phyloP scores from a whole-genome alignment of 2,797 vertebrate genomes.

The Luscinia luscinia region DNA sequence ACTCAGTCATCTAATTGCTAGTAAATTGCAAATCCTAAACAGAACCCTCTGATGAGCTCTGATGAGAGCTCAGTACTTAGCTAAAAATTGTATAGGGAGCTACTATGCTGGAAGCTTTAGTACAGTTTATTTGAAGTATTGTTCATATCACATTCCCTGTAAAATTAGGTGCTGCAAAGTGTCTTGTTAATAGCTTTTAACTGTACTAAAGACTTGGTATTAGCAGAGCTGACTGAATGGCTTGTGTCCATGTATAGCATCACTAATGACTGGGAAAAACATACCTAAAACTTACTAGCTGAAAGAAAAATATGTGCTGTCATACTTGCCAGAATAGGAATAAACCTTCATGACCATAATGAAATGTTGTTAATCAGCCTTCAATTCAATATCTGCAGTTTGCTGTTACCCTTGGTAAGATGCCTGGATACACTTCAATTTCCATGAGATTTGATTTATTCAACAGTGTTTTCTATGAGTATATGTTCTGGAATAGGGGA shows the following conservation, averaged over 20 bases:
- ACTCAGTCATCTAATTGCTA: conserved; percentile 10
- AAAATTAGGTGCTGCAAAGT: background rate
- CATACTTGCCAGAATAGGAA: background rate
- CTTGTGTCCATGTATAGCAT: background rate
- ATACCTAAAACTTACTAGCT: background rate
- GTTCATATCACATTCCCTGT: background rate
- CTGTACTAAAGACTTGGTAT: background rate
- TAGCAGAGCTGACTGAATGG: background rate
- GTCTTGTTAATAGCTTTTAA: background rate
- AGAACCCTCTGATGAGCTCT: background rate
- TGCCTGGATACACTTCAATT: background rate
- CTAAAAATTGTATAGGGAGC: conserved; percentile 2
- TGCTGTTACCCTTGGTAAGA: background rate
- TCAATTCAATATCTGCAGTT: background rate
- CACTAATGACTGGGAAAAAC: background rate
- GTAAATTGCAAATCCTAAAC: conserved; percentile 29
- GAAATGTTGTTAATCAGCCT: background rate
- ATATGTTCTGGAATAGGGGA: background rate
- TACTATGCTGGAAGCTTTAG: background rate
- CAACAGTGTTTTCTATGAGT: background rate
- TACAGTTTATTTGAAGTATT: background rate
- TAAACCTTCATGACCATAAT: background rate
- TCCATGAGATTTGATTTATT: background rate
- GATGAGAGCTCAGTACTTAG: background rate
- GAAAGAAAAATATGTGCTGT: background rate